phyloP scores from a whole-genome alignment of 2,797 vertebrate species.

The Pseudochirops corinnae region DNA sequence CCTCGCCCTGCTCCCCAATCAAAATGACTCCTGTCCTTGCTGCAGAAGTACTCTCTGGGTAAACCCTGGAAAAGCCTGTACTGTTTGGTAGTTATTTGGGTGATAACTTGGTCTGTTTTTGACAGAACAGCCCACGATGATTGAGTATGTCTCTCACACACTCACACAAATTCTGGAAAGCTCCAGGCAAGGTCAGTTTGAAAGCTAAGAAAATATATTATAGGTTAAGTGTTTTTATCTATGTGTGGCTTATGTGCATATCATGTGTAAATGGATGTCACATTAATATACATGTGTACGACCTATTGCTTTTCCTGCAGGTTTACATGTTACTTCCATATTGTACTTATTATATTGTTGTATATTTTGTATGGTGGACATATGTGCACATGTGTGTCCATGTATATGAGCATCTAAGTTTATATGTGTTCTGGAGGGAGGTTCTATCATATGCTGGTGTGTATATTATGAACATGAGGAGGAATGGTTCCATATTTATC shows the following conservation, averaged over 20 bases:
- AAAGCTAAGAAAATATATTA: background rate
- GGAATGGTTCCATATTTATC: background rate
- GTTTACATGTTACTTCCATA: background rate
- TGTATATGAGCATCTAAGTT: background rate
- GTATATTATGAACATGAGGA: background rate
- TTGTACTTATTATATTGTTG: background rate
- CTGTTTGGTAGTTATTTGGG: background rate
- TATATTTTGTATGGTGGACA: background rate
- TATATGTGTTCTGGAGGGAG: background rate
- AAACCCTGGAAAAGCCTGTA: background rate
- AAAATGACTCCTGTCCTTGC: background rate
- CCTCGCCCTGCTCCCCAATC: background rate
- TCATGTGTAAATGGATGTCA: background rate
- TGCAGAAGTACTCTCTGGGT: background rate
- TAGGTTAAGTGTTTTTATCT: background rate
- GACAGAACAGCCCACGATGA: background rate
- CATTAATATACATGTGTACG: background rate
- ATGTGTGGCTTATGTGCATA: background rate
- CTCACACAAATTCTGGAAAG: background rate
- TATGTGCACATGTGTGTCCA: background rate
- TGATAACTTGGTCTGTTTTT: background rate
- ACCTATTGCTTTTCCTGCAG: background rate
- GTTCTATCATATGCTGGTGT: background rate
- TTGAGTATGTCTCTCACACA: background rate
- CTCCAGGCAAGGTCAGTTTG: constrained; percentile 6